phyloP scores from a whole-genome alignment of 2,113 vertebrate genomes.

The Hystrix brachyura region DNA sequence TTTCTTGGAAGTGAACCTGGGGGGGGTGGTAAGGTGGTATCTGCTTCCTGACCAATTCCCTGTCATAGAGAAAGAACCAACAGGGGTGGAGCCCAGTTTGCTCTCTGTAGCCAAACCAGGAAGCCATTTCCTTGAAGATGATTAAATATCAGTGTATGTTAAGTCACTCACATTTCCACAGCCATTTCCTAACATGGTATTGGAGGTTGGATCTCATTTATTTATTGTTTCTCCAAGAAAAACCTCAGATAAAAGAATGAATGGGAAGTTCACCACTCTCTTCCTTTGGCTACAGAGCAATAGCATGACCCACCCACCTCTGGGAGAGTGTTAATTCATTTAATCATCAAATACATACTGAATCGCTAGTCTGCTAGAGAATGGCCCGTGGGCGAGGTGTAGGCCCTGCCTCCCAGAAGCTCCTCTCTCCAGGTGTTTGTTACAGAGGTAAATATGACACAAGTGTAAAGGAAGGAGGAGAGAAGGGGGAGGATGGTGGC shows the following conservation, averaged over 20 bases:
- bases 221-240: background rate
- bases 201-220: background rate
- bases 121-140: no score
- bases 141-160: background rate
- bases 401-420: background rate
- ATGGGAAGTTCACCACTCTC: background rate
- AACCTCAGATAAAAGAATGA: background rate
- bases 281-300: conserved; percentile 25
- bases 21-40: background rate
- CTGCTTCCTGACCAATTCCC: background rate
- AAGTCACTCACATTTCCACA: background rate
- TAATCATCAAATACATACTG: background rate
- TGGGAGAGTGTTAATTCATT: background rate
- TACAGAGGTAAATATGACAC: background rate
- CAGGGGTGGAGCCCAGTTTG: background rate
- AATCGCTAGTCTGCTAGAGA: background rate
- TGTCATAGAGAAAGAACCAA: background rate
- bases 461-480: background rate
- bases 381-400: no score
- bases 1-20: background rate
- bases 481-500: background rate
- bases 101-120: background rate
- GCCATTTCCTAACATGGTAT: background rate
- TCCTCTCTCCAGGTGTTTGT: background rate
- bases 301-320: background rate